Evolutionary conservation across 2,888 invertebrate genomes (phyloP).

Genomic region (Drosophila yooni): DNA sequence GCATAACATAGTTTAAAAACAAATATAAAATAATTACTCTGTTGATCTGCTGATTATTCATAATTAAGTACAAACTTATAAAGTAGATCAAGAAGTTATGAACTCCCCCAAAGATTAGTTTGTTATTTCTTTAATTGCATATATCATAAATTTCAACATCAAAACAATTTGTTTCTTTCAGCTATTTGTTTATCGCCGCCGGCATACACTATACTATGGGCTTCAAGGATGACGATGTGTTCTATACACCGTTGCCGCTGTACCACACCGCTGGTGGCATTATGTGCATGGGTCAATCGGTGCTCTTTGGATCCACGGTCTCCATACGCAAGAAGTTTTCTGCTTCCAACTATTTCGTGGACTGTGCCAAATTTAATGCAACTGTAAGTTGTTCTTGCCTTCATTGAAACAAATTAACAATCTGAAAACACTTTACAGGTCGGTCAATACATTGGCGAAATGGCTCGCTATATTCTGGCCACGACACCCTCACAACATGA

Average conservation of each 20-base stretch:
- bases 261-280: conserved; percentile 98
- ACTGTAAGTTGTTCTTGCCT: conserved; percentile 88
- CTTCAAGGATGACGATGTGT: conserved; percentile 89
- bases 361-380: conserved; percentile 96
- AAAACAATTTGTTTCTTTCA: conserved; percentile 78
- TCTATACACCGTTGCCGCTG: conserved; percentile 96
- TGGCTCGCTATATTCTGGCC: conserved; percentile 93
- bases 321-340: conserved; percentile 96
- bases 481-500: conserved; percentile 90
- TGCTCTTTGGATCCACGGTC: conserved; percentile 92
- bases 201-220: conserved; percentile 90
- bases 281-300: conserved; percentile 92
- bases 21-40: not conserved
- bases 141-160: not conserved
- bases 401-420: not conserved
- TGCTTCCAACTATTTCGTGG: conserved; percentile 95
- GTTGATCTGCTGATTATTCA: not conserved
- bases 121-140: not conserved
- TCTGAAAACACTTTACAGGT: conserved; percentile 86
- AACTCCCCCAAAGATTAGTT: not conserved
- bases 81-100: not conserved
- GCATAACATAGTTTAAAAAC: too few species aligned
- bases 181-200: conserved; percentile 92
- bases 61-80: not conserved
- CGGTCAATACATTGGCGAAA: conserved; percentile 95